Conservation (phyloP, 2,888 invertebrate genomes). For the Bimastos eiseni region DNA sequence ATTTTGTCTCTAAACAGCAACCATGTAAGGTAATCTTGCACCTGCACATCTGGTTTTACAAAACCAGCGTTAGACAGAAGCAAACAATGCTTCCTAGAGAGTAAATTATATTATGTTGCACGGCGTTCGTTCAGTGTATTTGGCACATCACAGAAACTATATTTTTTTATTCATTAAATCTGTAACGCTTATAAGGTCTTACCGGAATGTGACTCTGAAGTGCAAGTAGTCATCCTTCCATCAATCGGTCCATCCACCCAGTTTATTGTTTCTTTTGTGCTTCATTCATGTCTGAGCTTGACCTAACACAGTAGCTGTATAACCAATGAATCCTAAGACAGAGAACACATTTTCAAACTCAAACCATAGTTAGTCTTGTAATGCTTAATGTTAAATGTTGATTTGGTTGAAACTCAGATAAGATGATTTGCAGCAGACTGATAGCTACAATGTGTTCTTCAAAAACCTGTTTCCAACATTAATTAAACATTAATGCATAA, state of each 20-base stretch:
- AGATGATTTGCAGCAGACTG: neutral
- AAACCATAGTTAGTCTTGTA: neutral
- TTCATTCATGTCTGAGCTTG: neutral
- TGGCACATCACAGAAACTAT: neutral
- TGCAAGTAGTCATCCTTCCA: neutral
- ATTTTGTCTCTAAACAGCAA: neutral
- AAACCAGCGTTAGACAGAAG: neutral
- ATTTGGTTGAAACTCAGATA: neutral
- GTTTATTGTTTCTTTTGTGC: neutral
- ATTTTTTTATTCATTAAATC: too few relatives aligned
- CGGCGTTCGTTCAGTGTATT: neutral
- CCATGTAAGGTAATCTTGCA: neutral
- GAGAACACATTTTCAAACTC: neutral
- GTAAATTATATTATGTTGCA: neutral
- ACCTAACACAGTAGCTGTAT: neutral
- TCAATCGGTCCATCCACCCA: neutral
- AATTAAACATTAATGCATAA: neutral
- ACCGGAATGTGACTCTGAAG: too few relatives aligned
- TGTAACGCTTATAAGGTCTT: too few relatives aligned
- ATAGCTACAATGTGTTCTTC: neutral
- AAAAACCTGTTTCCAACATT: neutral
- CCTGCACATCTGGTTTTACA: neutral
- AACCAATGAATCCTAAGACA: neutral
- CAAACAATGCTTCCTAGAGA: neutral
- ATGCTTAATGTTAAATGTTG: neutral